phyloP scores from a whole-genome alignment of 2,113 vertebrate genomes.

The Calyptomena viridis region DNA sequence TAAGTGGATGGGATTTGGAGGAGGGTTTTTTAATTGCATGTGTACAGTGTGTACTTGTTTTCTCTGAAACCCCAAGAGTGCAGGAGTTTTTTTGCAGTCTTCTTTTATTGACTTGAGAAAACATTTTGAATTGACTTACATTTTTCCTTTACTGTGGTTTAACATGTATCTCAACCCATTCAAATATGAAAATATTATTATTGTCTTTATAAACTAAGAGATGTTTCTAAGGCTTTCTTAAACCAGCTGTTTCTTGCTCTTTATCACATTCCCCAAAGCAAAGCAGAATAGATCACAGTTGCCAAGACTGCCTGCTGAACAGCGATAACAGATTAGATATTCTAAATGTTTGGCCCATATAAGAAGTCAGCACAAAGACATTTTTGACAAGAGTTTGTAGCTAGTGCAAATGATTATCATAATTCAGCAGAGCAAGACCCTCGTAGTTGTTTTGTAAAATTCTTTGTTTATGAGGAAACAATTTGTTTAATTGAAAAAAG shows the following conservation, averaged over 20 bases:
- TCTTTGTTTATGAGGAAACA: slow-evolving; percentile 23
- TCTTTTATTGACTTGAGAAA: slow-evolving; percentile 66
- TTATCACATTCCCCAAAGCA: slow-evolving; percentile 81
- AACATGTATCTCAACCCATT: slow-evolving; percentile 61
- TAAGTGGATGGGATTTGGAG: slow-evolving; percentile 37
- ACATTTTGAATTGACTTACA: slow-evolving; percentile 66
- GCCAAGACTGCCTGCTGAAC: slow-evolving; percentile 78
- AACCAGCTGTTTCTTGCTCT: slow-evolving; percentile 80
- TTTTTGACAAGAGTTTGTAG: slow-evolving; percentile 21
- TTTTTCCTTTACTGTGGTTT: slow-evolving; percentile 57
- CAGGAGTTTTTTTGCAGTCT: slow-evolving; percentile 7
- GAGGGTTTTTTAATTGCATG: background rate
- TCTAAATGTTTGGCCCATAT: slow-evolving; percentile 51
- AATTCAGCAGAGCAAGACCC: background rate
- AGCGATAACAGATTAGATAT: slow-evolving; percentile 85
- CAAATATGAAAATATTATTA: slow-evolving; percentile 79
- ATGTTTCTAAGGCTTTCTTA: slow-evolving; percentile 69
- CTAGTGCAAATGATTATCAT: background rate
- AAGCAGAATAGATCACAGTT: slow-evolving; percentile 71
- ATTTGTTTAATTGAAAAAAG: slow-evolving; percentile 1
- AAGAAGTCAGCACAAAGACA: slow-evolving; percentile 37
- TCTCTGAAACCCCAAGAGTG: slow-evolving; percentile 43
- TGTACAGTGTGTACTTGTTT: slow-evolving; percentile 54
- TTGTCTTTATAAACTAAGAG: slow-evolving; percentile 75
- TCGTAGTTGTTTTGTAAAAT: background rate